Conservation (phyloP, 2,113 vertebrate species). For the Cnemophilus loriae region DNA sequence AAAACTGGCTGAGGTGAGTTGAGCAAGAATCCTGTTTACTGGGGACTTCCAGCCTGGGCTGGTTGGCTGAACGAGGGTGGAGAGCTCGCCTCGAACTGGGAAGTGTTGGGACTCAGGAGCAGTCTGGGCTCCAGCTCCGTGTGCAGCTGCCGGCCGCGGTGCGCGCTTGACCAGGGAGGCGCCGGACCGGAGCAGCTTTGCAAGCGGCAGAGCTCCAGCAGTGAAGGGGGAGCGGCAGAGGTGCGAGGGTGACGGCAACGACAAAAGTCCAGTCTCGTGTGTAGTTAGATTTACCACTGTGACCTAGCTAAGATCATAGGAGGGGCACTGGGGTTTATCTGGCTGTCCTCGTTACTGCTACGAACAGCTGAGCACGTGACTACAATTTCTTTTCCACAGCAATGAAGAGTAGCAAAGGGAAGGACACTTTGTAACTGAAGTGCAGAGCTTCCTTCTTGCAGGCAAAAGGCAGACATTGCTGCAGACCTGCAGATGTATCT, state of each 20-base stretch:
- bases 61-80: background rate
- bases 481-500: background rate
- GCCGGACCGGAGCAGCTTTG: background rate
- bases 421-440: background rate
- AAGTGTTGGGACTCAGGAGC: accelerated
- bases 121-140: background rate
- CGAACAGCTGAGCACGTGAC: background rate
- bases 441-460: background rate
- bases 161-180: background rate
- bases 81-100: accelerated
- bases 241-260: background rate
- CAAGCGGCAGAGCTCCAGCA: accelerated
- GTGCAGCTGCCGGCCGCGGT: background rate
- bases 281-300: background rate
- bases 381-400: background rate
- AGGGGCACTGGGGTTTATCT: accelerated
- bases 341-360: background rate
- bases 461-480: background rate
- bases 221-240: accelerated
- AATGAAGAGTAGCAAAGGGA: background rate
- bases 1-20: background rate
- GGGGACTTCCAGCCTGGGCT: background rate
- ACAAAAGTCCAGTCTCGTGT: accelerated
- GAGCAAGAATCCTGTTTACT: background rate
- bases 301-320: background rate